Evolutionary conservation across 92 coral and sea anemone species (phyloP).

Genomic region (Parazoanthus atlanticus): DNA sequence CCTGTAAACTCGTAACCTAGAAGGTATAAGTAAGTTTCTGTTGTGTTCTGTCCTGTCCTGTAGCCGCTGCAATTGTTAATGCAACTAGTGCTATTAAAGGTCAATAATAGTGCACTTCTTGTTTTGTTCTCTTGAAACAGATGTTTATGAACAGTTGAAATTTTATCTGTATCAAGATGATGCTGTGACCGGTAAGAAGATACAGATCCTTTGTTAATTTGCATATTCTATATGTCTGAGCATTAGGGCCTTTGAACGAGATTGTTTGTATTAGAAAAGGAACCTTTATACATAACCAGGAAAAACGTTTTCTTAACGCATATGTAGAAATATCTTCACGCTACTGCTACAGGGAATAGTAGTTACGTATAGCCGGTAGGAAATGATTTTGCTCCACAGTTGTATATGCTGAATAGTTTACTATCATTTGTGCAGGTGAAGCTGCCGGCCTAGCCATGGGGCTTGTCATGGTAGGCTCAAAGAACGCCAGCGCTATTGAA

Average conservation of each 20-base stretch:
- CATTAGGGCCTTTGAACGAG: not conserved
- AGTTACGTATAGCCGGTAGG: not conserved
- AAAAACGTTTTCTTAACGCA: too few relatives aligned
- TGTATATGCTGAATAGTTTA: not conserved
- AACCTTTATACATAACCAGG: too few relatives aligned
- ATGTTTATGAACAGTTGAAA: slow-evolving; percentile 93
- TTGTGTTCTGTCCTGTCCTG: too few relatives aligned
- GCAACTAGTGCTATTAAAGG: not conserved
- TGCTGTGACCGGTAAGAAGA: slow-evolving; percentile 89
- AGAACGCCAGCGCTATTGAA: slow-evolving; percentile 90
- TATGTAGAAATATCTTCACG: too few relatives aligned
- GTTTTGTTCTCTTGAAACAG: slow-evolving; percentile 51
- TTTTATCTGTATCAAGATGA: slow-evolving; percentile 90
- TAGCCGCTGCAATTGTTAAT: not conserved
- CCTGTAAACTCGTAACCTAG: too few relatives aligned
- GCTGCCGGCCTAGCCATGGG: slow-evolving; percentile 98
- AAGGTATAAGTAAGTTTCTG: too few relatives aligned
- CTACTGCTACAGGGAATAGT: too few relatives aligned
- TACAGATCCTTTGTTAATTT: too few relatives aligned
- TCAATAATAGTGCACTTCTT: not conserved
- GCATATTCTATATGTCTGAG: too few relatives aligned
- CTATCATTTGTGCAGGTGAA: slow-evolving; percentile 64
- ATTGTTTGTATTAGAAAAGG: too few relatives aligned
- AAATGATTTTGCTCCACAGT: not conserved
- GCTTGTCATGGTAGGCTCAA: slow-evolving; percentile 94